Evolutionary conservation across 2,888 invertebrate species (phyloP), one percentile per base, ranked within the genome.

Genomic region (Melolontha melolontha): DNA sequence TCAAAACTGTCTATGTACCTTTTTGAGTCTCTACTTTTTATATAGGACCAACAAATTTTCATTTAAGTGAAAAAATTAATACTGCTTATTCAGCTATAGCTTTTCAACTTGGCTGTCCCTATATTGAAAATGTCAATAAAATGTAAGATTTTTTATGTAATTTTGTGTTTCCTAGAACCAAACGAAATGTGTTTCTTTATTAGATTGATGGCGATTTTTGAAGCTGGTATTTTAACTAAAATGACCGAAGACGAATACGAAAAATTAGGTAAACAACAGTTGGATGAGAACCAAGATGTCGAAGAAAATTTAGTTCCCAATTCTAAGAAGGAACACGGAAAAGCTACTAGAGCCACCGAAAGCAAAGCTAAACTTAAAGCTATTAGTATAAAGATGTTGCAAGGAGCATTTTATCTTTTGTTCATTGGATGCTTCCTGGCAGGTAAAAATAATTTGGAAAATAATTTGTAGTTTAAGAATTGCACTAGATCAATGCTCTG

Each of bases 11-110:
- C 22, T 22, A 22, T 22, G 4, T 22, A 22, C 4, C 1, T 22
- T 22, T 4, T 22, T 22, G 4, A 22, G 22, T 4, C 22, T 4
- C 4, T 22, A 22, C 22, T 22, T 22, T 22, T 4, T 22, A 22
- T 22, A 1, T 22, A 90, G 90, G 90, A 8, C 84, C 88, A 0
- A 86, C 87, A 74, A 87, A 90, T 81, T 91, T 92, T 80, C 92
- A 92, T 82, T 80, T 92, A 57, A 92, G 92, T 75, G 91, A 92
- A 78, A 92, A 92, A 80, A 83, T 92, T 8, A 91, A 91, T 74
- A 92, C 92, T 0, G 87, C 92, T 47, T 92, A 92, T 79, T 92
- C 92, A 0, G 92, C 92, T 0, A 91, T 92, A 47, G 92, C 92
- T 0, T 84, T 92, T 64, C 92, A 92, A 84, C 86, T 90, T 55